phyloP scores from a whole-genome alignment of 2,888 invertebrate genomes.

The Polydrusus cervinus region DNA sequence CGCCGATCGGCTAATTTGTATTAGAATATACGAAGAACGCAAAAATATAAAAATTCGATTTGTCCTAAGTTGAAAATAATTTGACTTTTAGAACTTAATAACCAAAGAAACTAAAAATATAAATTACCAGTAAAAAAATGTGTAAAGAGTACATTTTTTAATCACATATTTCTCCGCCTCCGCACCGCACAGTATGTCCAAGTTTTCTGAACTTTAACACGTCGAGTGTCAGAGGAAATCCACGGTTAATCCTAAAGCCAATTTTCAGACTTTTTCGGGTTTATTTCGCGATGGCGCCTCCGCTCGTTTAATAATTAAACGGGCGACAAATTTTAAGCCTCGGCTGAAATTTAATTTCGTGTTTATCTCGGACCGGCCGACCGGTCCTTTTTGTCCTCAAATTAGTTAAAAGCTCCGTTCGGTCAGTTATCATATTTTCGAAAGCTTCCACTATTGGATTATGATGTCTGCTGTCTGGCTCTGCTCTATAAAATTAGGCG shows the following conservation, averaged over 20 bases:
- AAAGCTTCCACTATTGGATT: slow-evolving; percentile 25
- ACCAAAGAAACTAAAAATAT: too few species aligned
- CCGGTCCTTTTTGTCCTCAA: slow-evolving; percentile 18
- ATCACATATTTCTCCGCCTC: not conserved
- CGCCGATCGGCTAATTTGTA: too few species aligned
- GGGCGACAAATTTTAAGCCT: slow-evolving; percentile 42
- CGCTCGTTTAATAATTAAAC: slow-evolving; percentile 46
- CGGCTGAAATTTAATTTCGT: slow-evolving; percentile 38
- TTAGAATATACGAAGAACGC: too few species aligned
- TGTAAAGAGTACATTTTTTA: too few species aligned
- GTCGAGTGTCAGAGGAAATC: slow-evolving; percentile 22
- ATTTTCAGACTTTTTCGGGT: slow-evolving; percentile 41
- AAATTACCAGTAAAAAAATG: too few species aligned
- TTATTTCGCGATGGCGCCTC: slow-evolving; percentile 43
- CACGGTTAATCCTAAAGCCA: slow-evolving; percentile 37
- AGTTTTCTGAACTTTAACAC: slow-evolving; percentile 29
- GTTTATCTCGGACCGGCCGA: slow-evolving; percentile 23
- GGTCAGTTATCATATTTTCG: slow-evolving; percentile 21
- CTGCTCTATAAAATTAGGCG: not conserved
- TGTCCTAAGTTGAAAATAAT: too few species aligned
- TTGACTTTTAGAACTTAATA: too few species aligned
- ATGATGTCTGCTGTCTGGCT: slow-evolving; percentile 8
- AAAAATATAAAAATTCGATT: too few species aligned
- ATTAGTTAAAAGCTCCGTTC: slow-evolving; percentile 23
- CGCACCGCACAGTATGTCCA: not conserved